Base-by-base conservation (phyloP, 2,797 vertebrate genomes). In the Gephyroberyx darwinii region DNA sequence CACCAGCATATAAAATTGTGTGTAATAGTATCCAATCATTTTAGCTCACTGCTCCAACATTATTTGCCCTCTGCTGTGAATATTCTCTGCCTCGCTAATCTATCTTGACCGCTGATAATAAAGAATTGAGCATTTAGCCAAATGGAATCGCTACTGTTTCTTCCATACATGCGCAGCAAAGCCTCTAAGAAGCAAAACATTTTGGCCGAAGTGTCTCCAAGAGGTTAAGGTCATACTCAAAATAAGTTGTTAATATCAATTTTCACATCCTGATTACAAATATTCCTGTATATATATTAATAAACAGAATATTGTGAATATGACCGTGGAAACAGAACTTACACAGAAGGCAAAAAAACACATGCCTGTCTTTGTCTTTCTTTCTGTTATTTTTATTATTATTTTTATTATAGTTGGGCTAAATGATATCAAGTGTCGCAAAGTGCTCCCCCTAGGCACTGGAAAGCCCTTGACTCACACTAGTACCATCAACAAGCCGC, bases 41-140 rank as follows among this genome's bases (percentile, higher is more conserved):
- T 58, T 31, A 1, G 8, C 66, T 48, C 35, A 26, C 16, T 55
- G 63, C 57, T 67, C 22, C 55, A 54, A 70, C 30, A 31, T 17
- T 69, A 68, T 72, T 72, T 78, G 22, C 51, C 26, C 14, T 9
- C 52, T 50, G 58, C 64, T 50, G 53, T 64, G 55, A 74, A 71
- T 74, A 43, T 47, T 41, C 52, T 70, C 45, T 3, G 60, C 52
- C 53, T 71, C 9, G n/a, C 50, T 69, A 61, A 81, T 79, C 65
- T 61, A 68, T 47, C 65, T 70, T 65, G 26, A 54, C 57, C 56
- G 60, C 73, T 19, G n/a, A 63, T 57, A 71, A 75, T 51, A 53
- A 33, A 12, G 55, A 5, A 10, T 70, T 19, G 26, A 20, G 45
- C 58, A 14, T 13, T 19, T 31, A 71, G 60, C 52, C 56, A 75